Evolutionary conservation across 2,113 vertebrate species (phyloP).

Genomic region (Rhinoderma darwinii): DNA sequence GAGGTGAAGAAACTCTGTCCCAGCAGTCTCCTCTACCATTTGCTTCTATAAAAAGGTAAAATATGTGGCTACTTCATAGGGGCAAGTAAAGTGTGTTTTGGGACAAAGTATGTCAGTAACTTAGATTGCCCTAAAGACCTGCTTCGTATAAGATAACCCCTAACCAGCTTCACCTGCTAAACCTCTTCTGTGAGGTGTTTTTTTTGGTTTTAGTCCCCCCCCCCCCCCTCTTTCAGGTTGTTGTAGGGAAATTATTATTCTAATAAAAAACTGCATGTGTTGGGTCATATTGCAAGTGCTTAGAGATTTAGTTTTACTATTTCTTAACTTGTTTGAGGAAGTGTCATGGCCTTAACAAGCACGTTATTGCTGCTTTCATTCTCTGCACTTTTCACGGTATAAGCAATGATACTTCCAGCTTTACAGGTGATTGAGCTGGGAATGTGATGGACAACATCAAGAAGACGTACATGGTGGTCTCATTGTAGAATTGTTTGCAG

Average conservation of each 20-base stretch:
- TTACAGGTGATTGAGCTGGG: conserved; percentile 12
- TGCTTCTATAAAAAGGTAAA: background rate
- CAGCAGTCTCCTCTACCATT: background rate
- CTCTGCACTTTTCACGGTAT: background rate
- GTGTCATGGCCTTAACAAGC: background rate
- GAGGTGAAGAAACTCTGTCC: background rate
- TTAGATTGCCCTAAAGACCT: too few species aligned
- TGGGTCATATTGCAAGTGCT: too few species aligned
- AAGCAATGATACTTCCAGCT: background rate
- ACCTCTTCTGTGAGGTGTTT: background rate
- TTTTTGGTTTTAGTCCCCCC: too few species aligned
- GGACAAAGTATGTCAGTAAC: too few species aligned
- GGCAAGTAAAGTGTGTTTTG: background rate
- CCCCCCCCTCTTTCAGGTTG: too few species aligned
- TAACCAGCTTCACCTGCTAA: background rate
- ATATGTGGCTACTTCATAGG: background rate
- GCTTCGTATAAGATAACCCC: too few species aligned
- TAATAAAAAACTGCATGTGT: too few species aligned
- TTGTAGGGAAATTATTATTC: too few species aligned
- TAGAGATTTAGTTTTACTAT: background rate
- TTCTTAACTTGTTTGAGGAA: background rate
- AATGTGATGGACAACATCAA: background rate
- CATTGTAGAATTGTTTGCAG: conserved; percentile 8
- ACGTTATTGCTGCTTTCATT: background rate
- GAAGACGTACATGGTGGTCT: conserved; percentile 14